Percentiles rank a stretch among this genome's conserved stretches.
These are phyloP conservation scores for Bos javanicus DNA, from an alignment of 2,113 vertebrate species.

Conservation along the genomic window DNA sequence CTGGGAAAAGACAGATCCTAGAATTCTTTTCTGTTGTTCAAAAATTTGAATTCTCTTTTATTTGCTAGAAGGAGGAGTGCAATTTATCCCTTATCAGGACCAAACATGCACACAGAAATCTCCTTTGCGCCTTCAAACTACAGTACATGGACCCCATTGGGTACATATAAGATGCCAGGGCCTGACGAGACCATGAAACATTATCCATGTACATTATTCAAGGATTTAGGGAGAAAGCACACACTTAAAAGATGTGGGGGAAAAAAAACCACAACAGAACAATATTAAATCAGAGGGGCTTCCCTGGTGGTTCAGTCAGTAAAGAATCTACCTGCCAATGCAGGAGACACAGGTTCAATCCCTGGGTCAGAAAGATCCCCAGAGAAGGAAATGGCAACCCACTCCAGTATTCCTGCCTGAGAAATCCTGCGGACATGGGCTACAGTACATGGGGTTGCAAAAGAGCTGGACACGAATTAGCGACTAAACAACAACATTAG, in stretches of 20 bases:
- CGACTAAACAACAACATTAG: background rate
- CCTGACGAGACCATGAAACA: background rate
- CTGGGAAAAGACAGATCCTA: background rate
- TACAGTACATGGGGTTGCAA: background rate
- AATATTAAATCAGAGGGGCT: background rate
- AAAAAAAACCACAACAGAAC: background rate
- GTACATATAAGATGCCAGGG: background rate
- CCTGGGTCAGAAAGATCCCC: background rate
- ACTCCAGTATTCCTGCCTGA: background rate
- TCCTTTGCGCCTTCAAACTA: background rate
- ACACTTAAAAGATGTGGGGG: background rate
- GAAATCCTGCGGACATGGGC: background rate
- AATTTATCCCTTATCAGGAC: background rate
- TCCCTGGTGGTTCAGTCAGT: background rate
- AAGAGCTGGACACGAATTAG: background rate
- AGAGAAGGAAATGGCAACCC: background rate
- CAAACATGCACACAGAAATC: background rate
- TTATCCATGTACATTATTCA: background rate
- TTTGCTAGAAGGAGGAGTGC: background rate
- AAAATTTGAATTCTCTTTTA: background rate
- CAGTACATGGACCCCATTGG: background rate
- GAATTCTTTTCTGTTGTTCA: background rate
- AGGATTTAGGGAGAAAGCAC: background rate
- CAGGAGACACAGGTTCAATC: background rate
- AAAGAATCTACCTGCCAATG: background rate